phyloP scores from a whole-genome alignment of 2,113 vertebrate species.

The Electrona antarctica region DNA sequence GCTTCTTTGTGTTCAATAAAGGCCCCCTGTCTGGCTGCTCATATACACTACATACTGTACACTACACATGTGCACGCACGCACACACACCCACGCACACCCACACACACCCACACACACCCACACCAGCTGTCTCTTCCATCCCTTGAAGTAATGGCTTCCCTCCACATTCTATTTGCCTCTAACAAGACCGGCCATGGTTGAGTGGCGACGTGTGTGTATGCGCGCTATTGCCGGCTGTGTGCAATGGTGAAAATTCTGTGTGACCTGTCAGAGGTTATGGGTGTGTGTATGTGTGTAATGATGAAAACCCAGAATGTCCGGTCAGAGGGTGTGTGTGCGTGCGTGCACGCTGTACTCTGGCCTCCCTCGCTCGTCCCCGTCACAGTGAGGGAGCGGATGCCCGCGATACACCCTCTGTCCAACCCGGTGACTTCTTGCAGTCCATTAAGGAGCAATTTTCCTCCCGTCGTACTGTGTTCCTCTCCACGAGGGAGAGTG shows the following conservation, averaged over 20 bases:
- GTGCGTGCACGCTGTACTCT: background rate
- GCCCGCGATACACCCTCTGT: too few species aligned
- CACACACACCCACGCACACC: background rate
- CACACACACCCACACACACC: background rate
- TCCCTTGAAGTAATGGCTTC: background rate
- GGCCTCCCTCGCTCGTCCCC: too few species aligned
- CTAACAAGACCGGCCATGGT: slow-evolving; percentile 15
- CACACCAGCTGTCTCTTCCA: background rate
- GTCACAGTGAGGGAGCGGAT: too few species aligned
- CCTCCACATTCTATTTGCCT: background rate
- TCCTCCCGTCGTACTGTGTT: too few species aligned
- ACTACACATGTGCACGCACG: background rate
- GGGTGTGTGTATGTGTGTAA: background rate
- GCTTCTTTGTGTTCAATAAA: slow-evolving; percentile 56
- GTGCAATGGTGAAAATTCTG: background rate
- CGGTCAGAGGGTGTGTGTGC: background rate
- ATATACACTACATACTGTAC: background rate
- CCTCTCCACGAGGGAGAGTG: too few species aligned
- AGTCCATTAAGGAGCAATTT: too few species aligned
- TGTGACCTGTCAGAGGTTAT: background rate
- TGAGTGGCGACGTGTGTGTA: slow-evolving; percentile 6
- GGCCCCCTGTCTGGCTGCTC: slow-evolving; percentile 38
- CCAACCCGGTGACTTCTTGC: too few species aligned
- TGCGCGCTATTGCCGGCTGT: background rate
- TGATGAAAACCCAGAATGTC: background rate